These are phyloP conservation scores for Pteromalus puparum DNA, from an alignment of 1,140 invertebrate genomes.

Conservation along the genomic window DNA sequence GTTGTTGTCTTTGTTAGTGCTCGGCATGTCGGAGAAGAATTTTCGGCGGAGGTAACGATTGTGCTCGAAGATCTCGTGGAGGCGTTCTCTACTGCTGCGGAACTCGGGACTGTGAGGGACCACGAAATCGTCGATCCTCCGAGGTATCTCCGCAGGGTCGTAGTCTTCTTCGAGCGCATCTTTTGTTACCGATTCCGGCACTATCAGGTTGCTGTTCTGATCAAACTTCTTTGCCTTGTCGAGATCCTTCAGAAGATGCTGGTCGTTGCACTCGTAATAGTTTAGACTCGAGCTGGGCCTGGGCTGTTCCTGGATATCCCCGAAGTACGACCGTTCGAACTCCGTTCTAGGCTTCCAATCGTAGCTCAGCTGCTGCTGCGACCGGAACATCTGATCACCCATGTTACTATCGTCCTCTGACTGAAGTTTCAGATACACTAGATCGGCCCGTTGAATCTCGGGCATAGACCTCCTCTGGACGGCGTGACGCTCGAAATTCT, in stretches of 20 bases:
- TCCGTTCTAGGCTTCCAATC: slow-evolving; percentile 67
- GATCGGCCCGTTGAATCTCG: slow-evolving; percentile 63
- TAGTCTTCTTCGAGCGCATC: slow-evolving; percentile 27
- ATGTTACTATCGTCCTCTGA: slow-evolving; percentile 27
- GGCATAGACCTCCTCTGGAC: slow-evolving; percentile 65
- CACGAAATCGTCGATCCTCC: slow-evolving; percentile 46
- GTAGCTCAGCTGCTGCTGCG: slow-evolving; percentile 54
- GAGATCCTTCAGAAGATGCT: not conserved
- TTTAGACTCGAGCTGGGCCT: not conserved
- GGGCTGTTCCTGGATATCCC: slow-evolving; percentile 54
- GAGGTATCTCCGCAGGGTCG: slow-evolving; percentile 29
- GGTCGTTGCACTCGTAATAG: slow-evolving; percentile 21
- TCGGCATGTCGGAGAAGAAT: slow-evolving; percentile 63
- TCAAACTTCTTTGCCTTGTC: not conserved
- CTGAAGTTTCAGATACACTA: slow-evolving; percentile 57
- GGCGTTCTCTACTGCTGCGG: slow-evolving; percentile 66
- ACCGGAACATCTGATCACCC: slow-evolving; percentile 23
- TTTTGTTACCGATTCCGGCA: not conserved
- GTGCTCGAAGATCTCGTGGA: slow-evolving; percentile 73
- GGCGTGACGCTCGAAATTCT: slow-evolving; percentile 55
- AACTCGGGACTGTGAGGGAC: slow-evolving; percentile 54
- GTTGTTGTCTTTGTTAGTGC: not conserved
- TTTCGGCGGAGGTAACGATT: slow-evolving; percentile 68
- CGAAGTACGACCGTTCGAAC: slow-evolving; percentile 68
- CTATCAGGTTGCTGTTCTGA: slow-evolving; percentile 27